Base-by-base conservation (phyloP, 35 echinoderm and acorn worm species). In the Amphiura filiformis region DNA sequence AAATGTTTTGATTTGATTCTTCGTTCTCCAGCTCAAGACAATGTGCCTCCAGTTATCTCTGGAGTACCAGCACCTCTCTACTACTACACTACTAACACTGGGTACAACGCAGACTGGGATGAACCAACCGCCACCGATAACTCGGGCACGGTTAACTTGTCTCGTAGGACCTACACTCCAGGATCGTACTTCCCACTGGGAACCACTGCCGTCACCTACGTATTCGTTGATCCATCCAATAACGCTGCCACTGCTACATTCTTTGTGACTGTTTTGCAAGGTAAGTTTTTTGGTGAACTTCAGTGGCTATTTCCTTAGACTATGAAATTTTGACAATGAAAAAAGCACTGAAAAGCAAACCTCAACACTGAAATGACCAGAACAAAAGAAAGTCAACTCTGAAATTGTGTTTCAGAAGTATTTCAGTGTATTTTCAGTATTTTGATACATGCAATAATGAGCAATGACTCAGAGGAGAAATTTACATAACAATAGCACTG, bases 111-210 rank as follows among this genome's bases (percentile, higher is more conserved):
- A 0, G 79, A 39, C 47, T 97, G 95, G 95, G 39, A 18, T 13
- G 87, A 86, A 81, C 95, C 95, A 20, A 85, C 91, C 32, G 92
- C 95, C 18, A 87, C 88, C 1, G 95, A 97, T 76, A 65, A 79
- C 12, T 86, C 88, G 30, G 88, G 88, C 20, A 35, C 36, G 28
- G 81, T 81, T 12, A 76, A 47, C n/a, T n/a, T 88, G 32, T 32
- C 32, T 57, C 81, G 65, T 38, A 32, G 33, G 23, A 56, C 76
- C 64, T 37, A 76, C 38, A 26, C 34, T 37, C 84, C 91, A 4
- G 90, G 88, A 52, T 44, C 80, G 35, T 31, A 35, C 30, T 97
- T 97, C 70, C 17, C 57, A 1, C 31, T 93, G 7, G 94, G 94
- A 22, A 35, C 22, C 36, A 93, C 80, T 1, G 65, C 65, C 0